Evolutionary conservation across 2,888 invertebrate species (phyloP).

Genomic region (Sisyra nigra): DNA sequence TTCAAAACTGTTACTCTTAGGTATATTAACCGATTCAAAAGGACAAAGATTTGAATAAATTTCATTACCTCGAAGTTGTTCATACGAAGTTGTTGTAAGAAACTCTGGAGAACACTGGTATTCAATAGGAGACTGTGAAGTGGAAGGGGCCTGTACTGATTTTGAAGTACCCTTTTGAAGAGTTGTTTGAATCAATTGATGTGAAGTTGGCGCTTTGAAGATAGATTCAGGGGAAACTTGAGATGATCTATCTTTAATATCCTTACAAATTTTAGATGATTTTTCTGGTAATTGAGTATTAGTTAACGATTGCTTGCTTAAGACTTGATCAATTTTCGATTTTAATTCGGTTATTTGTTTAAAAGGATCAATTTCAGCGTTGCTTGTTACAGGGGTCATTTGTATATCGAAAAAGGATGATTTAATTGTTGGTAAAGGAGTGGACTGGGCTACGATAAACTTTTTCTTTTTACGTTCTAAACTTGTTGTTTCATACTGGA

Average conservation of each 20-base stretch:
- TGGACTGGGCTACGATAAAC: not conserved
- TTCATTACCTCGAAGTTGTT: conserved; percentile 1
- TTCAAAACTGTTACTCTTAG: conserved; percentile 49
- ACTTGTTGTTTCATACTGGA: not conserved
- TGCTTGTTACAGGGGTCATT: no score
- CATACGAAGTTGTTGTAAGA: not conserved
- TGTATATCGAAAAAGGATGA: no score
- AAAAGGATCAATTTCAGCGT: no score
- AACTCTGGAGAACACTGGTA: not conserved
- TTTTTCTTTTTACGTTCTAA: not conserved
- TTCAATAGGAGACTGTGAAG: not conserved
- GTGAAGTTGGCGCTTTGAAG: not conserved
- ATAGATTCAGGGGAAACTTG: no score
- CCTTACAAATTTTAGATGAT: no score
- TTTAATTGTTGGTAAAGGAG: not conserved
- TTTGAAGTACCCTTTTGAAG: not conserved
- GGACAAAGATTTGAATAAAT: not conserved
- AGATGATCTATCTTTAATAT: no score
- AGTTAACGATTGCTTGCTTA: no score
- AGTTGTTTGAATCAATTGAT: conserved; percentile 3
- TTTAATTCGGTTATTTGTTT: no score
- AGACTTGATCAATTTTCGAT: no score
- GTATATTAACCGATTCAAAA: conserved; percentile 2
- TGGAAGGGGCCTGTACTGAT: not conserved
- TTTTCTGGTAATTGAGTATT: no score